phyloP scores from a whole-genome alignment of 2,797 vertebrate species.

The Brachyalestes nurse region DNA sequence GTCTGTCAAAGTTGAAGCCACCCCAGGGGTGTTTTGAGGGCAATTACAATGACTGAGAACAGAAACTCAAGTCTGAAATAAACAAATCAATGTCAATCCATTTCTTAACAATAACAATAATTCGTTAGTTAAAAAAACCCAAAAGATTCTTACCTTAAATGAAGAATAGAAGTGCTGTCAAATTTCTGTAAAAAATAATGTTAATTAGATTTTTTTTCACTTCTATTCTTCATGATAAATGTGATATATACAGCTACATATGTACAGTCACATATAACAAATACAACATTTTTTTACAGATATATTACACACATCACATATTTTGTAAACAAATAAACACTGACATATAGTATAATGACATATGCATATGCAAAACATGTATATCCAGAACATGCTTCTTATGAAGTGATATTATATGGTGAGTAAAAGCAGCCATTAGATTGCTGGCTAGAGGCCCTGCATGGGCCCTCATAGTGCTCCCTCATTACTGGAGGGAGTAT shows the following conservation, averaged over 20 bases:
- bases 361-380: neutral
- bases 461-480: conserved; percentile 62
- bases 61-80: conserved; percentile 2
- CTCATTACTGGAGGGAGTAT: conserved; percentile 64
- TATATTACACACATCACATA: neutral
- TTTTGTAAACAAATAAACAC: neutral
- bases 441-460: conserved; percentile 61
- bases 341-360: neutral
- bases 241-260: neutral
- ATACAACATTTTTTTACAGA: neutral
- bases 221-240: too few relatives aligned
- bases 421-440: conserved; percentile 53
- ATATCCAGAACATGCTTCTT: conserved; percentile 12
- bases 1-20: conserved; percentile 28
- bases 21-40: conserved; percentile 21
- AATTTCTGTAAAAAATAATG: conserved; percentile 64
- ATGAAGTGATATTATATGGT: conserved; percentile 42
- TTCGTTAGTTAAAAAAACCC: conserved; percentile 9
- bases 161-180: conserved; percentile 64
- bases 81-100: conserved; percentile 1
- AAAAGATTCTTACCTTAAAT: conserved; percentile 72
- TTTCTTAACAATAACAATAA: neutral
- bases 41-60: conserved; percentile 26
- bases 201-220: too few relatives aligned
- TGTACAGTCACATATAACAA: neutral